Conservation (phyloP, 2,888 invertebrate species). For the Plebejus melissa region DNA sequence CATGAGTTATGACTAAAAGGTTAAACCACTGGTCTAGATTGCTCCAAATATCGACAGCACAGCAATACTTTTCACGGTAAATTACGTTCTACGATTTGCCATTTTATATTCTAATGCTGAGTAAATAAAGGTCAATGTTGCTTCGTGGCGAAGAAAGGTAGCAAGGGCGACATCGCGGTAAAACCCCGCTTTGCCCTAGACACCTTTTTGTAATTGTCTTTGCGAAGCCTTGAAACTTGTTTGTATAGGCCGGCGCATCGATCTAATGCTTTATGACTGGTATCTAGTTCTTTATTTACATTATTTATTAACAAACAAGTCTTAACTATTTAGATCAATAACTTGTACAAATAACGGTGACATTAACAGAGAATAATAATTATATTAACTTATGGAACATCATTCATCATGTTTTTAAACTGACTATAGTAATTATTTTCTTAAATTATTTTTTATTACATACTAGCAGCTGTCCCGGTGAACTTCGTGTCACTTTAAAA, state of each 20-base stretch:
- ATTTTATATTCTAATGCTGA: neutral
- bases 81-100: neutral
- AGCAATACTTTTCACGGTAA: neutral
- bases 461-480: too few species aligned
- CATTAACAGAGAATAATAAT: neutral
- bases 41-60: neutral
- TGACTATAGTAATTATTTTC: too few species aligned
- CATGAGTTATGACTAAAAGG: too few species aligned
- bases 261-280: constrained; percentile 28
- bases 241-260: constrained; percentile 32
- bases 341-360: neutral
- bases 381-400: neutral
- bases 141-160: neutral
- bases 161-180: constrained; percentile 7
- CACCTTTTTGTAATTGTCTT: constrained; percentile 36
- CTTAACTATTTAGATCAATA: constrained; percentile 2
- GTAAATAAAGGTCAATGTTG: neutral
- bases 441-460: too few species aligned
- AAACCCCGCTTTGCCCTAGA: constrained; percentile 31
- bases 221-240: constrained; percentile 35
- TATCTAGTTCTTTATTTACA: constrained; percentile 6
- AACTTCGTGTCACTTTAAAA: too few species aligned
- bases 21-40: neutral
- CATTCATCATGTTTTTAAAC: too few species aligned
- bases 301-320: constrained; percentile 8